Evolutionary conservation across 2,797 vertebrate species (phyloP).

Genomic region (Enteromius unitaeniatus): DNA sequence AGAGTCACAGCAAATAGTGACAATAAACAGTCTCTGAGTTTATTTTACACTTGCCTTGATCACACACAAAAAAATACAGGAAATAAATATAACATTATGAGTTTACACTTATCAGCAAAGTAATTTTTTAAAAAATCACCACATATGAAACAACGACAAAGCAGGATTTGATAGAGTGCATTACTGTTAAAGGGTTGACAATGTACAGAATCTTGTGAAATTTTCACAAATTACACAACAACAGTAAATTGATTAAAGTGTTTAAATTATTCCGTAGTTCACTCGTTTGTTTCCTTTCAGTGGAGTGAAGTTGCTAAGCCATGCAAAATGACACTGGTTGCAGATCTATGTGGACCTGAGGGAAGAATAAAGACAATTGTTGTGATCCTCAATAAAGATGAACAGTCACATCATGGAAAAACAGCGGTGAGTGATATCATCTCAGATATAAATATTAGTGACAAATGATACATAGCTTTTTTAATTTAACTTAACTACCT

Average conservation of each 20-base stretch:
- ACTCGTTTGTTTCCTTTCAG: background rate
- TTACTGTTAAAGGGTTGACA: background rate
- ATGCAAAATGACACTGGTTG: constrained; percentile 39
- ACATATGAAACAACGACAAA: constrained; percentile 22
- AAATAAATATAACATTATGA: constrained; percentile 36
- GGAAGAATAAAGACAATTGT: background rate
- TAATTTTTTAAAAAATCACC: background rate
- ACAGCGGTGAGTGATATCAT: background rate
- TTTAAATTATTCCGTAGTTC: background rate
- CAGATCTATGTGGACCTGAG: constrained; percentile 24
- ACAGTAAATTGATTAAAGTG: background rate
- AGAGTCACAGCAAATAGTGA: background rate
- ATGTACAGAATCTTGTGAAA: constrained; percentile 8
- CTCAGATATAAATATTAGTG: too few relatives aligned
- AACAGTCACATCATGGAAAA: background rate
- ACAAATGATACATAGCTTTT: too few relatives aligned
- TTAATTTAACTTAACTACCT: background rate
- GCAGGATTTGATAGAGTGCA: constrained; percentile 15
- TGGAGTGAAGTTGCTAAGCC: constrained; percentile 25
- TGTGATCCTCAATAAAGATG: background rate
- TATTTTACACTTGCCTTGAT: constrained; percentile 35
- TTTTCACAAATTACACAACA: constrained; percentile 2
- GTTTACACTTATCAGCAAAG: constrained; percentile 14
- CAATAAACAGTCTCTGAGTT: background rate
- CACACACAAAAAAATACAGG: constrained; percentile 6